phyloP scores from a whole-genome alignment of 2,888 invertebrate genomes.

The Crocallis elinguaria region DNA sequence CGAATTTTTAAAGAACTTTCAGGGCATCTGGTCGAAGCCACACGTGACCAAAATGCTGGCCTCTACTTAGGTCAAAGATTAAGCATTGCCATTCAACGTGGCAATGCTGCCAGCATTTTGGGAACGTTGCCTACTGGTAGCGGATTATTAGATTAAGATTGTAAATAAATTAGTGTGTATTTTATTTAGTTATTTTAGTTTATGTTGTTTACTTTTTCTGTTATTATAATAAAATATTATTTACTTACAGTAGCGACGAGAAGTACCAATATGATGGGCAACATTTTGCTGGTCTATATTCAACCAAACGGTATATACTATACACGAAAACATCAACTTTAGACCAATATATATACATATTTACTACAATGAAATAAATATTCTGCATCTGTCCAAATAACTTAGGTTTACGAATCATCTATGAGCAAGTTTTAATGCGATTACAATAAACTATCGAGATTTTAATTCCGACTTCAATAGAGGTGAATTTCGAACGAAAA shows the following conservation, averaged over 20 bases:
- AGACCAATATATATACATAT: conserved; percentile 68
- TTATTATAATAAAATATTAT: no score
- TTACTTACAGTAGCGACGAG: conserved; percentile 69
- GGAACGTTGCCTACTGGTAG: no score
- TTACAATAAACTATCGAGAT: not conserved
- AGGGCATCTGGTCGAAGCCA: no score
- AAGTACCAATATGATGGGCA: conserved; percentile 67
- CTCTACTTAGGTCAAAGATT: no score
- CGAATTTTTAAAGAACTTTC: no score
- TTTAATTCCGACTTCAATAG: conserved; percentile 26
- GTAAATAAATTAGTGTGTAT: no score
- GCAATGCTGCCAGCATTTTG: no score
- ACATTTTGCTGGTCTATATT: conserved; percentile 68
- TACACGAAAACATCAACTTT: conserved; percentile 54
- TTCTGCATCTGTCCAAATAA: conserved; percentile 62
- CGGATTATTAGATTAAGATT: no score
- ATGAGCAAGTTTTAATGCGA: conserved; percentile 8
- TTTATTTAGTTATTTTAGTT: no score
- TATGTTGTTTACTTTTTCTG: no score
- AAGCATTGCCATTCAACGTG: no score
- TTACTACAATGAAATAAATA: conserved; percentile 49
- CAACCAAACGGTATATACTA: conserved; percentile 78
- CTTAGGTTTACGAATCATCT: conserved; percentile 38
- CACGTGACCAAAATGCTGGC: no score
- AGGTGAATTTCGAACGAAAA: conserved; percentile 26